Evolutionary conservation across 2,797 vertebrate genomes (phyloP).

Genomic region (Syncerus caffer): DNA sequence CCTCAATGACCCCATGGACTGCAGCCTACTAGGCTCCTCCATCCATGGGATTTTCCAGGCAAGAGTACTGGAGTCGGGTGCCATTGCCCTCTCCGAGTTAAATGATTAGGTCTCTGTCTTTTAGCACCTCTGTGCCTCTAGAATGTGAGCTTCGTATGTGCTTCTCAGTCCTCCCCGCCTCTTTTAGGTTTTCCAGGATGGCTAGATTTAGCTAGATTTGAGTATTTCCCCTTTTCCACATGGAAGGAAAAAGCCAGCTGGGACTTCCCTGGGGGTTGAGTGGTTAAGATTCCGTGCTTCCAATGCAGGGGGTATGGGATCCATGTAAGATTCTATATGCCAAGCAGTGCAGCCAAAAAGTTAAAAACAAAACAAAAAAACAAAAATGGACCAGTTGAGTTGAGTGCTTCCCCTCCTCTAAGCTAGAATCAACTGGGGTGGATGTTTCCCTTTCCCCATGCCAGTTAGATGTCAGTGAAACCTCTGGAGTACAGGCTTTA

Average conservation of each 20-base stretch:
- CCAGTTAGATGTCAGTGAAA: background rate
- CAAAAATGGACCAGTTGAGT: background rate
- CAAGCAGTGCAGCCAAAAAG: background rate
- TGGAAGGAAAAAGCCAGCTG: background rate
- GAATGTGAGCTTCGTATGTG: background rate
- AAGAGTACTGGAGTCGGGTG: too few relatives aligned
- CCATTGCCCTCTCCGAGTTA: too few relatives aligned
- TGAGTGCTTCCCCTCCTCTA: background rate
- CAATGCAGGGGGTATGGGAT: background rate
- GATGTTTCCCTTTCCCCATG: background rate
- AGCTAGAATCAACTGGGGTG: background rate
- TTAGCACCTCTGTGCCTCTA: background rate
- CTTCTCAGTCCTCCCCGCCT: background rate
- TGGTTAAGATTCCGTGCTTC: background rate
- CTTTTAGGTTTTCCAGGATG: background rate
- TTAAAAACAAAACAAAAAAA: background rate
- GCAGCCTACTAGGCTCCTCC: too few relatives aligned
- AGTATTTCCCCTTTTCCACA: background rate
- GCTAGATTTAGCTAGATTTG: background rate
- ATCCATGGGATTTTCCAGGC: too few relatives aligned
- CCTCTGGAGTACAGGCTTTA: background rate
- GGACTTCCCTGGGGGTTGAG: background rate
- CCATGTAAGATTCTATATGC: background rate
- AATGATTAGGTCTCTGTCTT: background rate
- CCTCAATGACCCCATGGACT: too few relatives aligned